A percentile compares a stretch with the other conserved stretches of the same genome.
These are phyloP conservation scores for Megaceryle alcyon DNA, from an alignment of 2,797 vertebrate genomes.

Conservation along the genomic window DNA sequence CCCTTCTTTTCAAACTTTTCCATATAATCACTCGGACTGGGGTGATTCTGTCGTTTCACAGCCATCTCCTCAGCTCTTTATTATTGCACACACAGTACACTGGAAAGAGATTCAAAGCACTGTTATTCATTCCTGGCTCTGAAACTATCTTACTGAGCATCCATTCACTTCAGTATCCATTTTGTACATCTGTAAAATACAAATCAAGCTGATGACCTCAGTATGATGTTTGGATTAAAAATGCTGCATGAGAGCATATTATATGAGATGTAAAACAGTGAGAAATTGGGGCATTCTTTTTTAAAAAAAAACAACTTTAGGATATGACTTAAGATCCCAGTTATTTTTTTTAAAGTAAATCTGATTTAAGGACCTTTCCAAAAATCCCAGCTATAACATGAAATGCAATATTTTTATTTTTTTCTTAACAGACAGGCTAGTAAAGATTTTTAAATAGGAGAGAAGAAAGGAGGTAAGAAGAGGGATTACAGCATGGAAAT, in stretches of 20 bases:
- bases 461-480: not conserved
- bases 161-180: not conserved
- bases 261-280: not conserved
- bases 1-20: conserved; percentile 6
- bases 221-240: not conserved
- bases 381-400: not conserved
- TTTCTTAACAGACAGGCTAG: not conserved
- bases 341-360: not conserved
- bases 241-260: not conserved
- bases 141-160: not conserved
- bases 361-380: not conserved
- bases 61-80: not conserved
- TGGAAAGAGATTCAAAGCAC: not conserved
- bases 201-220: not conserved
- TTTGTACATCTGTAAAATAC: not conserved
- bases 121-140: not conserved
- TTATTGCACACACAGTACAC: not conserved
- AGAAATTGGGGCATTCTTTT: not conserved
- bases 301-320: not conserved
- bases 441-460: not conserved
- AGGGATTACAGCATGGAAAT: not conserved
- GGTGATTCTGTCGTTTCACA: not conserved
- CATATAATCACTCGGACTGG: not conserved
- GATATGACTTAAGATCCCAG: not conserved
- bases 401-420: not conserved